Base-by-base conservation (phyloP, 2,113 vertebrate species). In the Plotosus lineatus region DNA sequence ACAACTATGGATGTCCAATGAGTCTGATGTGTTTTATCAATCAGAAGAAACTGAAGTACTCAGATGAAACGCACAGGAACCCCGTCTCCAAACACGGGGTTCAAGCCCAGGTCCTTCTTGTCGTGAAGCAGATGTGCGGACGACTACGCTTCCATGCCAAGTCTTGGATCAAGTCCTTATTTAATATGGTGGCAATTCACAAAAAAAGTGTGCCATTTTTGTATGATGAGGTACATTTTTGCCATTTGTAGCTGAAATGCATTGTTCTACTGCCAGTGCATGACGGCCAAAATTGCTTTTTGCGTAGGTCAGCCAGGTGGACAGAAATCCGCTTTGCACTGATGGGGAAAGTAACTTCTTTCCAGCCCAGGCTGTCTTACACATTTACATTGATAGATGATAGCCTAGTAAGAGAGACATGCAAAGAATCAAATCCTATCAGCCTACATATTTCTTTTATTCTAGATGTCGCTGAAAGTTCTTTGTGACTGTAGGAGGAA, bases 351-450 rank as follows among this genome's bases (percentile, higher is more conserved):
- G 63, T 75, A 84, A 85, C 74, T 61, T 75, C 79, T 40, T n/a
- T 56, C 75, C 40, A 44, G 79, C 87, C 50, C 55, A 89, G 80
- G 82, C 68, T 81, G 69, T 85, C 78, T 80, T 83, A 80, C 79
- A 77, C 76, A 86, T 89, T 87, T 85, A 60, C 82, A 81, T 58
- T 89, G 89, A 90, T 83, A 83, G 88, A 91, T 89, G 84, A 84
- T 74, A 87, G 86, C 75, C 80, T 51, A 66, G 87, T 80, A 80
- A 71, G 80, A 31, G 21, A 61, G 53, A 80, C 78, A 82, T 87
- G 82, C 86, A n/a, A 61, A 31, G 83, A 83, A 91, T 90, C 90
- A 92, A 90, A 92, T 87, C 63, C 82, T 26, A 55, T 89, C 88
- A 88, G 88, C 87, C 82, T 74, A 85, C 87, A 83, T 89, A 82